Evolutionary conservation across 2,113 vertebrate genomes (phyloP), one percentile per base, ranked within the genome.

Genomic region (Choloepus hoffmanni): DNA sequence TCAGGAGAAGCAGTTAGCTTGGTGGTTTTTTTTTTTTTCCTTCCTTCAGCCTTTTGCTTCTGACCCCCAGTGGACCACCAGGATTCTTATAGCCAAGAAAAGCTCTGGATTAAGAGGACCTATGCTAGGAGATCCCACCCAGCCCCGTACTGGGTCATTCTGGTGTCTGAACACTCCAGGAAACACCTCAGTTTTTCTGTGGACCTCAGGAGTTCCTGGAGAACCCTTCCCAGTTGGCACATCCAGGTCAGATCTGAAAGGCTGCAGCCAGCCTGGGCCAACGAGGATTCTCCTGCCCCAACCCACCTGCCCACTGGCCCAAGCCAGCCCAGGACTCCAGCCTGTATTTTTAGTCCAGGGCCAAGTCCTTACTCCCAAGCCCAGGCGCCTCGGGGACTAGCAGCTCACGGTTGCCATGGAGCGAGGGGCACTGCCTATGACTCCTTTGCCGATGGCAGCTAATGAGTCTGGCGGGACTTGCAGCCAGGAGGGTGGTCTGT

Each of bases 331-430:
- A 30, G 65, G 21, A 13, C 78, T 36, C 9, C 16, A 23, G 79
- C 55, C 48, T 0, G 0, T 13, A 0, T 19, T 21, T 4, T 45
- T 16, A 13, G 21, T 33, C 58, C 28, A 13, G 53, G 16, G n/a
- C 45, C 15, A 19, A 23, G 16, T 58, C 83, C 40, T 3, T 36
- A 7, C 74, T 28, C 45, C 2, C 33, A 28, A 45, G 48, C 30
- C 84, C 58, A 53, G 24, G 74, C 28, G 26, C 76, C 87, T 8
- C 76, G 4, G 30, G 76, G 73, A n/a, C 70, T 73, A 73, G 74
- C 6, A 23, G 79, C 50, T 79, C 43, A 5, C 0, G 0, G 60
- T 58, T 81, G 67, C 85, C 45, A 3, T 70, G 76, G 88, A 74
- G 48, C 43, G 19, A 23, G 55, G 72, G 43, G 2, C 7, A 0